Evolutionary conservation across 2,113 vertebrate species (phyloP), one percentile per base, ranked within the genome.

Genomic region (Myanophis thanlyinensis): DNA sequence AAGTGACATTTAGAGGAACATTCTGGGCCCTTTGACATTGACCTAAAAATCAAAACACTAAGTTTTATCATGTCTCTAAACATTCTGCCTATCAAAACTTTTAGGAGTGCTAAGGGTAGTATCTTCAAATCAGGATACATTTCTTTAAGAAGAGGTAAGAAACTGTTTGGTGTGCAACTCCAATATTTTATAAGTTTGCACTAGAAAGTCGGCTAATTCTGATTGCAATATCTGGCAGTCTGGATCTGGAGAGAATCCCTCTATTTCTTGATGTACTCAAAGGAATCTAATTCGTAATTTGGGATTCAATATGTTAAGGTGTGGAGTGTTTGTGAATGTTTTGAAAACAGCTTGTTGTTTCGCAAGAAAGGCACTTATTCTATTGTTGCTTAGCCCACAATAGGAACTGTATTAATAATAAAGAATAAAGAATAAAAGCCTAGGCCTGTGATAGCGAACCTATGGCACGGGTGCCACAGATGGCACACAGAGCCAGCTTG

Each of bases 281-380:
- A 27, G 90, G 44, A 30, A 89, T 95, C 94, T 96, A 13, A 35
- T 88, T 94, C 48, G 91, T 35, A 87, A 30, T 94, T 90, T 80
- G 44, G 92, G 73, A 47, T 2, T 48, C n/a, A 91, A 91, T 48
- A 1, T 25, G 35, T 11, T 93, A 88, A 56, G 27, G 8, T 0
- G 13, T 90, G n/a, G 44, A 59, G 7, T 12, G 13, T 85, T 49
- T n/a, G 35, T 13, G 13, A 44, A 53, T 59, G 2, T 91, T 49
- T 90, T 73, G 90, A 62, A 90, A 94, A 12, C 12, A 86, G 23
- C 2, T 30, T 20, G 3, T 90, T 89, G 54, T 46, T 46, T 87
- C 90, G 44, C 94, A 23, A 89, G 92, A 89, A 89, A 89, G 0
- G 0, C 9, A 59, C 20, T 46, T 87, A n/a, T 25, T 67, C 44